Evolutionary conservation across 2,797 vertebrate genomes (phyloP).

Genomic region (Poeciliopsis turneri): DNA sequence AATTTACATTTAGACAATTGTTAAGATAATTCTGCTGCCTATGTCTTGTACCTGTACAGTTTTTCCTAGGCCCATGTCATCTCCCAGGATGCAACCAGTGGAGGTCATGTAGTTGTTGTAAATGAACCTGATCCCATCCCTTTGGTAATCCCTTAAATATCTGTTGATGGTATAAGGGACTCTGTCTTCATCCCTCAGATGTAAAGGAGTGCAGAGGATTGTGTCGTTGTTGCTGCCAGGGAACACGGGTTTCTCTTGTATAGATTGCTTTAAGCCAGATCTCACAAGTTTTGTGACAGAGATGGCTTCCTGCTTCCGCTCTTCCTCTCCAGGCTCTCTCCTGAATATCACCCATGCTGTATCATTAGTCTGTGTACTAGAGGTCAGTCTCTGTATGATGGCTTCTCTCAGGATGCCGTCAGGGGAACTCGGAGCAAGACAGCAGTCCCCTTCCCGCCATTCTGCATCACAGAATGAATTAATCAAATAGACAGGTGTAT

Average conservation of each 20-base stretch:
- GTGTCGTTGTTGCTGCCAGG: slow-evolving; percentile 72
- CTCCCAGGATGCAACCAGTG: slow-evolving; percentile 93
- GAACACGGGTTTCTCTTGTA: slow-evolving; percentile 89
- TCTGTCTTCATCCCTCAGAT: slow-evolving; percentile 76
- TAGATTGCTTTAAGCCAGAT: slow-evolving; percentile 31
- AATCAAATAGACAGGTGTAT: not conserved
- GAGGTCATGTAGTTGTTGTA: slow-evolving; percentile 83
- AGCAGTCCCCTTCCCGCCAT: slow-evolving; percentile 69
- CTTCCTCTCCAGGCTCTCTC: slow-evolving; percentile 32
- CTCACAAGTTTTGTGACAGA: slow-evolving; percentile 71
- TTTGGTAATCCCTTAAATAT: slow-evolving; percentile 94
- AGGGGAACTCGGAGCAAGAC: slow-evolving; percentile 79
- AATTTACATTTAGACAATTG: slow-evolving; percentile 3
- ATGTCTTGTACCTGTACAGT: slow-evolving; percentile 89
- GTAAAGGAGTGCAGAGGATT: slow-evolving; percentile 73
- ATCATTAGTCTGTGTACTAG: slow-evolving; percentile 64
- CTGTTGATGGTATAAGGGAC: slow-evolving; percentile 95
- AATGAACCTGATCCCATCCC: slow-evolving; percentile 90
- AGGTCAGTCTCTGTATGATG: slow-evolving; percentile 77
- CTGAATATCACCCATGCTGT: slow-evolving; percentile 76
- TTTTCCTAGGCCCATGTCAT: slow-evolving; percentile 98
- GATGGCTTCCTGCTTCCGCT: slow-evolving; percentile 61
- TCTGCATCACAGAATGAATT: slow-evolving; percentile 49
- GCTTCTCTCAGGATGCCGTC: slow-evolving; percentile 77
- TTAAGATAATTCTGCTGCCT: not conserved